A percentile compares a stretch with the other conserved stretches of the same genome.
These are phyloP conservation scores for Papilio glaucus DNA, from an alignment of 1,140 invertebrate genomes.

Conservation along the genomic window DNA sequence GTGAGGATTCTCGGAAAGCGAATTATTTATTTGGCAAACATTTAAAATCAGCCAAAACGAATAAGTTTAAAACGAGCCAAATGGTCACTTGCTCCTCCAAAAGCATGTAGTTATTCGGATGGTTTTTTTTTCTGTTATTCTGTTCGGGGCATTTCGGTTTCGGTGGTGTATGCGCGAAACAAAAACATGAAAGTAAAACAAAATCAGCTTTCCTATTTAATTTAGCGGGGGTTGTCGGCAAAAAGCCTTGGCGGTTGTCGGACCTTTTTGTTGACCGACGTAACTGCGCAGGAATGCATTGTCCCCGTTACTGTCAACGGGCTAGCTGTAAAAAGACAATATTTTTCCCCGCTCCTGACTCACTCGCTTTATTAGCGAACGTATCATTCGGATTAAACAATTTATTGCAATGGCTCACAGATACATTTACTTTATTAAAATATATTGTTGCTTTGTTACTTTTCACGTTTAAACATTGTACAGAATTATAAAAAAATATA, in stretches of 20 bases:
- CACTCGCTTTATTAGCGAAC: slow-evolving; percentile 16
- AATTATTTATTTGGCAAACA: slow-evolving; percentile 34
- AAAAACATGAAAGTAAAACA: slow-evolving; percentile 67
- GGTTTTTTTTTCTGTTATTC: slow-evolving; percentile 20
- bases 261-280: slow-evolving; percentile 74
- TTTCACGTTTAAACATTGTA: not conserved
- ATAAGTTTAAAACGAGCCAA: slow-evolving; percentile 29
- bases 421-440: slow-evolving; percentile 18
- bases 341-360: slow-evolving; percentile 36
- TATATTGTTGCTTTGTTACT: not conserved
- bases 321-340: slow-evolving; percentile 67
- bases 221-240: slow-evolving; percentile 74
- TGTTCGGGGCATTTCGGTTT: not conserved
- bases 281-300: slow-evolving; percentile 77
- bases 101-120: slow-evolving; percentile 34
- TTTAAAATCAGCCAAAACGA: slow-evolving; percentile 20
- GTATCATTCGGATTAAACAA: slow-evolving; percentile 21
- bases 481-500: not conserved
- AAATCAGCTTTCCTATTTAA: slow-evolving; percentile 78
- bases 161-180: slow-evolving; percentile 35
- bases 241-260: slow-evolving; percentile 70
- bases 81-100: slow-evolving; percentile 34
- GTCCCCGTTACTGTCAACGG: slow-evolving; percentile 67
- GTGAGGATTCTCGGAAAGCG: slow-evolving; percentile 29
- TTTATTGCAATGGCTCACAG: slow-evolving; percentile 10